A percentile compares a stretch with the other conserved stretches of the same genome.
phyloP scores from a whole-genome alignment of 2,888 invertebrate species.

The Cephonodes hylas region DNA sequence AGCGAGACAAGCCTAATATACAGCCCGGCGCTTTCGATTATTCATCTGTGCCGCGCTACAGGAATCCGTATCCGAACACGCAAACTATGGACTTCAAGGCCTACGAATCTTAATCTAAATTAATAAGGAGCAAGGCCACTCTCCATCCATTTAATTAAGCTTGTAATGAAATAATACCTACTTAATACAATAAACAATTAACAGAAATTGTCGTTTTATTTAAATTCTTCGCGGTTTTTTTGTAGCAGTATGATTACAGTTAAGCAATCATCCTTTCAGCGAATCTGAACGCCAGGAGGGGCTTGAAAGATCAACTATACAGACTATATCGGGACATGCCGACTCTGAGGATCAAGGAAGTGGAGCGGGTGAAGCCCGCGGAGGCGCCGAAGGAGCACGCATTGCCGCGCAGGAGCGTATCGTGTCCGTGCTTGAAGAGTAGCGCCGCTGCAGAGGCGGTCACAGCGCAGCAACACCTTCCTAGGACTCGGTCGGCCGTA shows the following conservation, averaged over 20 bases:
- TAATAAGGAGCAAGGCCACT: neutral
- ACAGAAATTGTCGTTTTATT: conserved; percentile 30
- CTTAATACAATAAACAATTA: conserved; percentile 34
- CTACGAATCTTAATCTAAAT: conserved; percentile 17
- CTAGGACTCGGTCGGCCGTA: conserved; percentile 29
- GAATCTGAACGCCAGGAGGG: conserved; percentile 44
- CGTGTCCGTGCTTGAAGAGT: conserved; percentile 39
- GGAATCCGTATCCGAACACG: conserved; percentile 34
- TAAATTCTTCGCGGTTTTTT: conserved; percentile 1
- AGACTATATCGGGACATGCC: conserved; percentile 32
- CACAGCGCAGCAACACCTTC: conserved; percentile 19
- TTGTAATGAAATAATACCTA: neutral
- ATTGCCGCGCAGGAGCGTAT: conserved; percentile 33
- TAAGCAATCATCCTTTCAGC: conserved; percentile 63
- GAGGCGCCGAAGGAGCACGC: conserved; percentile 17
- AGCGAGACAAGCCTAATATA: conserved; percentile 37
- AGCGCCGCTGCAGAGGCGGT: conserved; percentile 11
- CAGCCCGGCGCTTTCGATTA: conserved; percentile 36
- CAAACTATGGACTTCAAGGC: conserved; percentile 27
- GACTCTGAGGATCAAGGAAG: conserved; percentile 29
- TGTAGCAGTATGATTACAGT: conserved; percentile 44
- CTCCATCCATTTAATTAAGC: conserved; percentile 11
- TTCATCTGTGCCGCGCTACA: conserved; percentile 35
- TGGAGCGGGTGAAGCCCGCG: conserved; percentile 19
- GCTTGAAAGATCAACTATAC: conserved; percentile 38